phyloP scores from a whole-genome alignment of 2,797 vertebrate species.

The Eulemur mongoz region DNA sequence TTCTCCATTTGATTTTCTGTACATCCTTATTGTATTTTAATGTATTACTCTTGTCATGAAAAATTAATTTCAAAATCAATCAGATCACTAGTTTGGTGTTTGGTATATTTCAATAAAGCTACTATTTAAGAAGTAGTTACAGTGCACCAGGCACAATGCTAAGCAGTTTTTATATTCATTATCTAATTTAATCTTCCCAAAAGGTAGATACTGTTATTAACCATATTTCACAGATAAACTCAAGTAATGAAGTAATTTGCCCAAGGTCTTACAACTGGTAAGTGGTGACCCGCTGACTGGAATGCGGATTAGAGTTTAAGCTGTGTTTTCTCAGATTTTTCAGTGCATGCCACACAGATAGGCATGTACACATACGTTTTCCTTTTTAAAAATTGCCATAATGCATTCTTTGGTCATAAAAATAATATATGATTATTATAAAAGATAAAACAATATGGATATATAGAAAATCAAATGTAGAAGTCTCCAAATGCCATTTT shows the following conservation, averaged over 20 bases:
- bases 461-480: constrained; percentile 5
- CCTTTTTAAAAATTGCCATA: not conserved
- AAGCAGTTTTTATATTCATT: not conserved
- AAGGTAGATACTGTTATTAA: not conserved
- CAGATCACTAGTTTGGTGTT: not conserved
- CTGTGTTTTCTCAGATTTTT: not conserved
- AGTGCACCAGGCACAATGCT: not conserved
- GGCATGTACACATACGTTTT: not conserved
- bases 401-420: not conserved
- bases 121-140: not conserved
- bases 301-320: not conserved
- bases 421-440: not conserved
- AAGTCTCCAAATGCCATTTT: not conserved
- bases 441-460: not conserved
- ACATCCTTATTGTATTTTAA: not conserved
- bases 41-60: constrained; percentile 3
- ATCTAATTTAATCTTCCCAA: not conserved
- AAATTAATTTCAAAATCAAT: constrained; percentile 4
- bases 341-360: not conserved
- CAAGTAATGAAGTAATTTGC: not conserved
- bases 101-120: not conserved
- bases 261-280: not conserved
- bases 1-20: not conserved
- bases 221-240: not conserved
- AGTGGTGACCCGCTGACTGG: not conserved